Evolutionary conservation across 2,888 invertebrate species (phyloP), one percentile per base, ranked within the genome.

Genomic region (Chydorus sphaericus): DNA sequence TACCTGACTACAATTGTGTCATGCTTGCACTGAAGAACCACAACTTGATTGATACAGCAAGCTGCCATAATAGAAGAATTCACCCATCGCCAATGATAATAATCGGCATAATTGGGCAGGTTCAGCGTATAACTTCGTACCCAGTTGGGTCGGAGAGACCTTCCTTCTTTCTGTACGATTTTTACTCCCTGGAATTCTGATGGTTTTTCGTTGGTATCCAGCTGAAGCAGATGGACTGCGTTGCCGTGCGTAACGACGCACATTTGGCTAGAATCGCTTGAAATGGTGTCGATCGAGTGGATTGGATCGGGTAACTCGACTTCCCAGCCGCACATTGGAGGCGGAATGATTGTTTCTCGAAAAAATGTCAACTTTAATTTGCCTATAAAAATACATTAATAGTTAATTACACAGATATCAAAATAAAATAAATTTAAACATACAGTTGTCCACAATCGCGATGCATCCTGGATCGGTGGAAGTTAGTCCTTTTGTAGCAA

Each of bases 251-350:
- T 44, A 11, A 44, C 14, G 3, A 44, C 44, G n/a, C 44, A 26
- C 5, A 44, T 11, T 23, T 16, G 44, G n/a, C 20, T 44, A 38
- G 37, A 36, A 53, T 6, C 37, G 38, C 6, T 53, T 23, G 26
- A 53, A 11, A 36, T 37, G 26, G 23, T 23, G 20, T 36, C 36
- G 28, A 55, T 36, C 20, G 30, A 36, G 36, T 18, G 33, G 2
- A 84, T 74, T 59, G 76, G 70, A 28, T 69, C 67, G 0, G 77
- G 70, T 57, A 78, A 68, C 53, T 75, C 66, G 14, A 86, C 64
- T 62, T 74, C 73, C 54, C 75, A 72, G 53, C 81, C 79, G 58
- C 77, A 75, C 83, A 89, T 82, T 33, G 92, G 92, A 1, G 93
- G 92, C 29, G 93, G 92, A 11, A 89, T 75, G 26, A 87, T 74